phyloP scores from a whole-genome alignment of 1,140 invertebrate genomes.

The Neodiprion pinetum region DNA sequence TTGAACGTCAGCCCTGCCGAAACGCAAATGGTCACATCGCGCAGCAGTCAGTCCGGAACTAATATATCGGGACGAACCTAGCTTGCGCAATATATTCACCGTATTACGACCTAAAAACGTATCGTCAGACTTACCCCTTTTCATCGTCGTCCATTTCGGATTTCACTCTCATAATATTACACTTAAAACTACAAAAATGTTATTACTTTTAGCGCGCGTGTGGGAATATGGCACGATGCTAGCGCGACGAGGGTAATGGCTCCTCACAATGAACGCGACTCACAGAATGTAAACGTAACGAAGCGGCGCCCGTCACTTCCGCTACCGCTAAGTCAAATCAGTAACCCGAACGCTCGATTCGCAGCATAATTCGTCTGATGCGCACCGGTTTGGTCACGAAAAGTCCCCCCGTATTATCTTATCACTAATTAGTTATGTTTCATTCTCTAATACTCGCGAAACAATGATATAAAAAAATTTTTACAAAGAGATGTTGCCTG shows the following conservation, averaged over 20 bases:
- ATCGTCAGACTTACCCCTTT: conserved; percentile 57
- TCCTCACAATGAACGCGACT: conserved; percentile 52
- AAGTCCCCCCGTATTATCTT: not conserved
- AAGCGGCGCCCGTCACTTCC: conserved; percentile 58
- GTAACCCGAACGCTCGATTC: conserved; percentile 12
- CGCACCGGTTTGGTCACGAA: no score
- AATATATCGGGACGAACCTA: not conserved
- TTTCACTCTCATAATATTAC: conserved; percentile 66
- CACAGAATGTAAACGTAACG: conserved; percentile 56
- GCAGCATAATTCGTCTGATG: not conserved
- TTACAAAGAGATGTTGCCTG: not conserved
- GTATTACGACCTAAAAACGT: no score
- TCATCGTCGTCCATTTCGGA: conserved; percentile 67
- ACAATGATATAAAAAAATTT: not conserved
- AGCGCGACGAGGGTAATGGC: conserved; percentile 59
- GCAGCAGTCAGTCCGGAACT: not conserved
- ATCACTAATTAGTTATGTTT: not conserved
- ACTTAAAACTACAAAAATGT: conserved; percentile 58
- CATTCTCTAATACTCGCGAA: not conserved
- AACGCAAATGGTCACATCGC: conserved; percentile 3
- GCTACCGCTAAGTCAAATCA: conserved; percentile 41
- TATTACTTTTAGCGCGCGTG: conserved; percentile 52
- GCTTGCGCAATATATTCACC: not conserved
- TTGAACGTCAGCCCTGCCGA: conserved; percentile 1
- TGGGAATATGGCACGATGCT: conserved; percentile 61